Conservation (phyloP, 2,113 vertebrate species). For the Sorex fumeus region DNA sequence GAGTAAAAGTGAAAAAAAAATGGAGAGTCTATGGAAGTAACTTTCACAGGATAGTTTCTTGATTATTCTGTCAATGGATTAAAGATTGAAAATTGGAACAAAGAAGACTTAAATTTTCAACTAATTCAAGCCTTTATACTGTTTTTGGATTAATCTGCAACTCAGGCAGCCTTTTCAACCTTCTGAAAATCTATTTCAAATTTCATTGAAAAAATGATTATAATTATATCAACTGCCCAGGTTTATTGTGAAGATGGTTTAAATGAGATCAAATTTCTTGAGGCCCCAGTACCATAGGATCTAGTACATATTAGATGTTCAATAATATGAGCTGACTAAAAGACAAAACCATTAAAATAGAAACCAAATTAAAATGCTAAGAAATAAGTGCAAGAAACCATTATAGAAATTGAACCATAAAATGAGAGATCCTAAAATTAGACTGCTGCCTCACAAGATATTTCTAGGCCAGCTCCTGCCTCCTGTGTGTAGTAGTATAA, state of each 20-base stretch:
- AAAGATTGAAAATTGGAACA: background rate
- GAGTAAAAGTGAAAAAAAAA: background rate
- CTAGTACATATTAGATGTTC: background rate
- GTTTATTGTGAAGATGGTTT: background rate
- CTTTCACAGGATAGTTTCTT: background rate
- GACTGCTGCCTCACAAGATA: background rate
- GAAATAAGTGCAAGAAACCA: background rate
- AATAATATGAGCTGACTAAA: conserved; percentile 8
- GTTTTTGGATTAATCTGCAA: background rate
- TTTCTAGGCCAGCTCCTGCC: background rate
- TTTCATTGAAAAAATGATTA: conserved; percentile 18
- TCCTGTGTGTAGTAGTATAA: background rate
- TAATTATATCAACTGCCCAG: background rate
- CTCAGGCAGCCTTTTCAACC: background rate
- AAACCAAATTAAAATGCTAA: background rate
- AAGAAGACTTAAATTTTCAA: conserved; percentile 11
- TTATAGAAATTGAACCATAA: too few species aligned
- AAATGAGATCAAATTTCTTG: background rate
- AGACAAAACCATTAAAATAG: conserved; percentile 8
- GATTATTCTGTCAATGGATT: background rate
- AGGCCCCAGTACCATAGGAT: background rate
- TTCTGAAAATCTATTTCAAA: conserved; percentile 19
- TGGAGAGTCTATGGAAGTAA: background rate
- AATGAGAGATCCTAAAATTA: background rate
- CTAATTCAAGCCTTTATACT: background rate